A percentile compares a stretch with the other conserved stretches of the same genome.
phyloP scores from a whole-genome alignment of 37 sponge, comb jelly and placozoan genomes.

The Corticium candelabrum region DNA sequence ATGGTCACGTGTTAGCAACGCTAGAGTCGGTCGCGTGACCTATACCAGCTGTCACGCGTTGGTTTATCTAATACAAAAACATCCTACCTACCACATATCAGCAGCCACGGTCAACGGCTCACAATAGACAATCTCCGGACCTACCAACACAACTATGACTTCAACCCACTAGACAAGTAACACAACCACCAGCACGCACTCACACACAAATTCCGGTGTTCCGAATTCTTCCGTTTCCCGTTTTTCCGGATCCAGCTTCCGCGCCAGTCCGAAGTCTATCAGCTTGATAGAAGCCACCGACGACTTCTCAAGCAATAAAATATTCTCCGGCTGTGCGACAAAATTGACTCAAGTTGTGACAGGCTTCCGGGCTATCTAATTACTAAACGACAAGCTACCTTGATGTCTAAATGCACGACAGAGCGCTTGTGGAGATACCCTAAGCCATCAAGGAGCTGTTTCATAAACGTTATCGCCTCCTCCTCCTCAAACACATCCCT shows the following conservation, averaged over 20 bases:
- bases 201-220: not conserved
- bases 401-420: conserved; percentile 69
- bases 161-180: not conserved
- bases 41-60: no score
- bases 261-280: not conserved
- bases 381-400: conserved; percentile 52
- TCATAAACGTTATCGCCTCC: conserved; percentile 49
- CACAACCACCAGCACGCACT: not conserved
- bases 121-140: not conserved
- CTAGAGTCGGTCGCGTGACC: no score
- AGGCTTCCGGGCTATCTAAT: conserved; percentile 62
- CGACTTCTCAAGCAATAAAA: not conserved
- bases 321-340: conserved; percentile 1
- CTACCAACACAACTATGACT: not conserved
- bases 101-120: not conserved
- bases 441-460: conserved; percentile 47
- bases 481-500: conserved; percentile 58
- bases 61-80: not conserved
- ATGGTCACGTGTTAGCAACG: no score
- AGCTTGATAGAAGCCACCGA: not conserved
- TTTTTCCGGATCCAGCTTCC: not conserved
- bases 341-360: not conserved
- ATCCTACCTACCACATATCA: not conserved
- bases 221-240: not conserved
- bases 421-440: conserved; percentile 36